Evolutionary conservation across 2,797 vertebrate species (phyloP), one percentile per base, ranked within the genome.

Genomic region (Trachurus trachurus): DNA sequence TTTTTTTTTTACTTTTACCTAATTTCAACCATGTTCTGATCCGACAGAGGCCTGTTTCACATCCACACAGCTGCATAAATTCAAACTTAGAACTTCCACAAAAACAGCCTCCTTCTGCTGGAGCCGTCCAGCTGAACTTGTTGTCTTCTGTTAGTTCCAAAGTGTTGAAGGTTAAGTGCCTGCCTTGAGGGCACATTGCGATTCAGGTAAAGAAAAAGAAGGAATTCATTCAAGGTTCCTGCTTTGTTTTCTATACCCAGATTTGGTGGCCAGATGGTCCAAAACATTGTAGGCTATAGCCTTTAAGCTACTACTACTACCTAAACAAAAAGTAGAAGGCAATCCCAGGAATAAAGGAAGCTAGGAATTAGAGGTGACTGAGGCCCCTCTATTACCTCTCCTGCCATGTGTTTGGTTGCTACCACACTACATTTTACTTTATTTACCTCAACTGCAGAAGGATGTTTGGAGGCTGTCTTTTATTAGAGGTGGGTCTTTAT

Each of bases 1-100:
- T n/a, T n/a, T n/a, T 42, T 76, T 37, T 68, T 66, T 47, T 6
- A 57, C 31, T 54, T 68, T 61, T 65, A 70, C 45, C 54, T 26
- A 64, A 62, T 49, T 45, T 71, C 54, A 71, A 85, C 58, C 40
- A 42, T 62, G 68, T 67, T 62, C n/a, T 79, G 84, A 78, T 78
- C 40, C 65, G 70, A 34, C 26, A 59, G 39, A 45, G 53, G 65
- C 29, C 52, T 58, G 45, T 69, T 83, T 83, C 61, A 53, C 53
- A 59, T 74, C 78, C 17, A 31, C 49, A 73, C 45, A 83, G 69
- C 70, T 71, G 74, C 74, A 80, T 68, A 83, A 31, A 70, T 59
- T 67, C 34, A 75, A 58, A 77, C 72, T 47, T 76, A 40, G 49
- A 69, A 37, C 6, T 47, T 44, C 19, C 31, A 54, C 29, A 52